Evolutionary conservation across 2,113 vertebrate genomes (phyloP).

Genomic region (Cyprinodon variegatus): DNA sequence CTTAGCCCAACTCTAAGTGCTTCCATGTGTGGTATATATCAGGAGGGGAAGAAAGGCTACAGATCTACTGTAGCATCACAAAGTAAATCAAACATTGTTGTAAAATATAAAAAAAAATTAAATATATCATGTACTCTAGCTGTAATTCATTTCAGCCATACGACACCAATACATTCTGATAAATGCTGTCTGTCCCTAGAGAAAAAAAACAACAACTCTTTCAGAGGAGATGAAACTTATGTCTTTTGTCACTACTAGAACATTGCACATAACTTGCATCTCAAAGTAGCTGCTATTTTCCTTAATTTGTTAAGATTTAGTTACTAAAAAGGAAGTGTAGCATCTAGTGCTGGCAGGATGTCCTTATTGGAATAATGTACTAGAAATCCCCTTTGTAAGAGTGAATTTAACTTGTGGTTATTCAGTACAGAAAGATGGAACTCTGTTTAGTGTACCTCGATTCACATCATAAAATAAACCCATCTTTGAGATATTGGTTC

Average conservation of each 20-base stretch:
- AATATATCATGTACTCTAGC: neutral
- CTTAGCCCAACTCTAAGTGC: slow-evolving; percentile 42
- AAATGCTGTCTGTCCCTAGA: neutral
- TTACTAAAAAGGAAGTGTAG: neutral
- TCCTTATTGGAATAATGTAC: neutral
- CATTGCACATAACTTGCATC: slow-evolving; percentile 1
- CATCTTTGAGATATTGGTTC: neutral
- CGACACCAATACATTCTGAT: slow-evolving; percentile 2
- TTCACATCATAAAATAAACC: neutral
- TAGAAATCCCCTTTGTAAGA: neutral
- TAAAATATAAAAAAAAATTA: slow-evolving; percentile 11
- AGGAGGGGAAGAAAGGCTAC: slow-evolving; percentile 6
- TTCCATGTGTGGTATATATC: slow-evolving; percentile 63
- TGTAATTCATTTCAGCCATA: slow-evolving; percentile 9
- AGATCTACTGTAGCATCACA: slow-evolving; percentile 12
- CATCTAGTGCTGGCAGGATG: slow-evolving; percentile 3
- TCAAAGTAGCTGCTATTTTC: neutral
- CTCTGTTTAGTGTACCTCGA: neutral
- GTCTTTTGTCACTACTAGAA: neutral
- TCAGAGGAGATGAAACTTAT: neutral
- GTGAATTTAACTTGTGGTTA: neutral
- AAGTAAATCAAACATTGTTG: slow-evolving; percentile 13
- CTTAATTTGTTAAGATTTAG: neutral
- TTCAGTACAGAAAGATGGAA: neutral
- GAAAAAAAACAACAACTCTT: neutral